Percentiles rank a stretch among this genome's conserved stretches.
Evolutionary conservation across 2,113 vertebrate genomes (phyloP).

Genomic region (Globicephala melas): DNA sequence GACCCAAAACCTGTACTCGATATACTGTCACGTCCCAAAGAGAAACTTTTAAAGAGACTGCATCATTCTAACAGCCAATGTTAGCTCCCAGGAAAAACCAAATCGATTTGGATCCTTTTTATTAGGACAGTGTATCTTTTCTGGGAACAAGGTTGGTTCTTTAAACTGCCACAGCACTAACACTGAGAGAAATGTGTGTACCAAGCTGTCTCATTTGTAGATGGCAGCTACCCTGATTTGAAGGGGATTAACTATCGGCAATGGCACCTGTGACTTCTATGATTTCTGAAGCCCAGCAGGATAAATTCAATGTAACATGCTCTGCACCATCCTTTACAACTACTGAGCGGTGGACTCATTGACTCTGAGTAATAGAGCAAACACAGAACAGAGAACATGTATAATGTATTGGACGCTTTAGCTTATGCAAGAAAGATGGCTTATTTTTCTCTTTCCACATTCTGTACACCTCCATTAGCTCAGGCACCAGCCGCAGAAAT

Average conservation of each 20-base stretch:
- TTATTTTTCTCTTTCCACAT: not conserved
- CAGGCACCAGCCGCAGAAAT: not conserved
- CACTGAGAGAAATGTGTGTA: constrained; percentile 24
- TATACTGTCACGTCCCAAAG: not conserved
- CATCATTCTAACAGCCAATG: not conserved
- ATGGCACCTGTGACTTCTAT: constrained; percentile 11
- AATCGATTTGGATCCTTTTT: not conserved
- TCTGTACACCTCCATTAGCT: not conserved
- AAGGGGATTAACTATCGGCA: constrained; percentile 36
- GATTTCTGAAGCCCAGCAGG: not conserved
- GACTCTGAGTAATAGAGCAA: constrained; percentile 47
- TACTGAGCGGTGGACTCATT: not conserved
- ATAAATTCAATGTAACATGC: constrained; percentile 23
- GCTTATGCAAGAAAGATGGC: not conserved
- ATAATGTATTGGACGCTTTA: not conserved
- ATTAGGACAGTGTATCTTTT: constrained; percentile 30
- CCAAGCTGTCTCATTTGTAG: constrained; percentile 1
- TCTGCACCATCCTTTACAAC: constrained; percentile 29
- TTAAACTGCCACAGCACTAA: constrained; percentile 23
- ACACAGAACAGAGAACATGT: not conserved
- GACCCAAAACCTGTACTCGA: not conserved
- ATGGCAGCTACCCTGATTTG: constrained; percentile 37
- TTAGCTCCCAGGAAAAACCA: not conserved
- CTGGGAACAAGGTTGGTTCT: constrained; percentile 6
- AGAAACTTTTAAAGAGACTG: not conserved